Base-by-base conservation (phyloP, 2,113 vertebrate species). In the Anoplopoma fimbria region DNA sequence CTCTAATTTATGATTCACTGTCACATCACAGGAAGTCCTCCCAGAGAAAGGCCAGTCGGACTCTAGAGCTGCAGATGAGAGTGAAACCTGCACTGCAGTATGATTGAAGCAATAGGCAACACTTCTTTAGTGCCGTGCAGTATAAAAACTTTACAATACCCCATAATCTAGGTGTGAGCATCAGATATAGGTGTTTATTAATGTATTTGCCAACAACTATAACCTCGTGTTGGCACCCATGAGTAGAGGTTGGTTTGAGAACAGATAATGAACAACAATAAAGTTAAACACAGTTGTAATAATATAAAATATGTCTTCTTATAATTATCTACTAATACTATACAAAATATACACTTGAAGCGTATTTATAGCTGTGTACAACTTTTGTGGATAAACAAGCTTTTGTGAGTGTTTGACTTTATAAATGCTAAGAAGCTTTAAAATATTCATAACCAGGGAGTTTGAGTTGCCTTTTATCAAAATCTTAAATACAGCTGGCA, bases 1-100 rank as follows among this genome's bases (percentile, higher is more conserved):
- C 45, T 34, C 4, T 70, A 62, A 75, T 83, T 61, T 57, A 63
- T 77, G 49, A 81, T 34, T 75, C 47, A 51, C 53, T 40, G 55
- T 73, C 51, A 75, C 65, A 17, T 69, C 51, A 33, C 21, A 38
- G 29, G 55, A 55, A 36, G 45, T 62, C 61, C 15, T 65, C 34
- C 10, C 23, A 40, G 14, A 61, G 27, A 42, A 57, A 69, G 34
- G 33, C 33, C 60, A 55, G 77, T 27, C 57, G 72, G 53, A 65
- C 42, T 70, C 31, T 60, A 0, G 1, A 2, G 61, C 60, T 72
- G 45, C 34, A 71, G 64, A 68, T 31, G 42, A 6, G 51, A n/a
- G 23, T 33, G 29, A 70, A 65, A 78, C 69, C 74, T 78, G 63
- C 70, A 60, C 53, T 78, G 73, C 62, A 31, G 69, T 27, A 3